These are phyloP conservation scores for Microcebus jonahi DNA, from an alignment of 2,113 vertebrate genomes.

Conservation along the genomic window DNA sequence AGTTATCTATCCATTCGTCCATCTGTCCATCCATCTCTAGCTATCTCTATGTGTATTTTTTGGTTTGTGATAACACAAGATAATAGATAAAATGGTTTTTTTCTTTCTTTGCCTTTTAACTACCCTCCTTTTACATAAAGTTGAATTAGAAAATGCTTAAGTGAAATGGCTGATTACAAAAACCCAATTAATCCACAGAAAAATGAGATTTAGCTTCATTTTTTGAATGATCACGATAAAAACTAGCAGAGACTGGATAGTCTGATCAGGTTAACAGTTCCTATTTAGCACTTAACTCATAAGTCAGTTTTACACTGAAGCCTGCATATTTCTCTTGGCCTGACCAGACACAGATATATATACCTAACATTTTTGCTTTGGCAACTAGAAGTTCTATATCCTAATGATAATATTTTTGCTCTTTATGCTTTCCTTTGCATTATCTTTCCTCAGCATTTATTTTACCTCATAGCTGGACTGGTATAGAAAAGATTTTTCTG, in stretches of 20 bases:
- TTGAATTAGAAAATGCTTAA: slow-evolving; percentile 32
- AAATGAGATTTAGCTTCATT: background rate
- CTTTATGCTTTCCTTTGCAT: slow-evolving; percentile 19
- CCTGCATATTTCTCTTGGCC: background rate
- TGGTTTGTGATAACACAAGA: slow-evolving; percentile 14
- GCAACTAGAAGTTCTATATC: background rate
- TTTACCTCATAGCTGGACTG: background rate
- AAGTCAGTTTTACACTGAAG: background rate
- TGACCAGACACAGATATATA: background rate
- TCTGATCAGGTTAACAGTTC: background rate
- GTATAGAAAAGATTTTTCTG: slow-evolving; percentile 41
- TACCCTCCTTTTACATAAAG: background rate
- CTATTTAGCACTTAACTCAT: background rate
- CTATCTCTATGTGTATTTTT: background rate
- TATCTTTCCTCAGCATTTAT: slow-evolving; percentile 49
- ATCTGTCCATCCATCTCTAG: background rate
- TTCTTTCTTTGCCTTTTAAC: background rate
- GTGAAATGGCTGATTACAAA: slow-evolving; percentile 14
- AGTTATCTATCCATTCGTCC: background rate
- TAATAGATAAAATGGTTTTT: background rate
- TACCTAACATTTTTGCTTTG: background rate
- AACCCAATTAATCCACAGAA: slow-evolving; percentile 37
- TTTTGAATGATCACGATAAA: background rate
- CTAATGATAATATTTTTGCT: background rate
- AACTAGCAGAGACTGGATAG: background rate